Conservation (phyloP, 2,797 vertebrate species). For the Sarcoramphus papa region DNA sequence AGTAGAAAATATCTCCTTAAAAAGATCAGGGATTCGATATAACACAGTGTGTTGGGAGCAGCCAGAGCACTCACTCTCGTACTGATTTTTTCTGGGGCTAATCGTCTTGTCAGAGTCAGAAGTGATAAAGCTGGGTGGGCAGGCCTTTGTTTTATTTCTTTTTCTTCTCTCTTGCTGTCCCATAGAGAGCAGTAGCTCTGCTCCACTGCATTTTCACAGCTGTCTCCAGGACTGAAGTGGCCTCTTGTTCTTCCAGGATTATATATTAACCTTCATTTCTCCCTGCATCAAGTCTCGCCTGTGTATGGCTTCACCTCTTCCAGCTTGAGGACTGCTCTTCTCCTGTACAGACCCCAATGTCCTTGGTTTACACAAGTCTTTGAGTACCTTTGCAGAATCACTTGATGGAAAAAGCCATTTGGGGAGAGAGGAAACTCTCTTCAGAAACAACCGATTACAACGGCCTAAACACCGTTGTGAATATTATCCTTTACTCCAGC, state of each 20-base stretch:
- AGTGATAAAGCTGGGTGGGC: neutral
- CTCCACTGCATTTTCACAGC: neutral
- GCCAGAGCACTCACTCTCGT: neutral
- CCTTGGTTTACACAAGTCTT: neutral
- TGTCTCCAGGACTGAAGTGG: neutral
- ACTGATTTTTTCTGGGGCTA: neutral
- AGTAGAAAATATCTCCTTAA: neutral
- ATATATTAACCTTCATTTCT: neutral
- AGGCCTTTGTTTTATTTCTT: neutral
- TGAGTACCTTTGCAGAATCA: neutral
- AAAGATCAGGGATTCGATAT: neutral
- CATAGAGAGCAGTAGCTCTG: neutral
- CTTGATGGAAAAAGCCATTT: neutral
- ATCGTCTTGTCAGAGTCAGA: neutral
- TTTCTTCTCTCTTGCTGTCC: neutral
- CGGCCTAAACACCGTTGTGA: accelerated
- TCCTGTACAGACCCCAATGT: neutral
- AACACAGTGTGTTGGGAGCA: neutral
- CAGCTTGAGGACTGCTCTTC: neutral
- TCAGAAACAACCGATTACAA: neutral
- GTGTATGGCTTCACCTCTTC: neutral
- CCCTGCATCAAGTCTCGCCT: neutral
- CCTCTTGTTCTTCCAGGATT: neutral
- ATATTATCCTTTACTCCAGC: neutral
- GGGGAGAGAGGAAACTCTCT: neutral